Percentiles rank a stretch among this genome's conserved stretches.
These are phyloP conservation scores for Epicampocera succincta DNA, from an alignment of 2,888 invertebrate genomes.

Conservation along the genomic window DNA sequence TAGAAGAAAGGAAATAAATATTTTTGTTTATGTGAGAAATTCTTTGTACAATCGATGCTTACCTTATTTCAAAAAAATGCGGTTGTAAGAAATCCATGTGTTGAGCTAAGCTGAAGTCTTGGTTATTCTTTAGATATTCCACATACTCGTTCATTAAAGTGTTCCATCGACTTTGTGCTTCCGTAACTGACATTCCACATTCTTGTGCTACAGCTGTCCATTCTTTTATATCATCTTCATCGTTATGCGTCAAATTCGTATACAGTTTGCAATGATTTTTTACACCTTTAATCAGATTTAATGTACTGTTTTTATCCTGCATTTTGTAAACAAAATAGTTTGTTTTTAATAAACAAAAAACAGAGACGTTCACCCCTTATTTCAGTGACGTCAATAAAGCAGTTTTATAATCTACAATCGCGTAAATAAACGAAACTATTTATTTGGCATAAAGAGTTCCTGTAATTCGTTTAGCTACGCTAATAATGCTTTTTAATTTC, in stretches of 20 bases:
- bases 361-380: no score
- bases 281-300: slow-evolving; percentile 49
- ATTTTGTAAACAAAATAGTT: no score
- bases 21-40: not conserved
- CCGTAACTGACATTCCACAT: slow-evolving; percentile 29
- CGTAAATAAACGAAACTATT: no score
- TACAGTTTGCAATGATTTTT: slow-evolving; percentile 53
- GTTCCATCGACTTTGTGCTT: slow-evolving; percentile 67
- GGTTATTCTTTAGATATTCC: slow-evolving; percentile 61
- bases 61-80: slow-evolving; percentile 62
- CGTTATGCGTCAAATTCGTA: slow-evolving; percentile 28
- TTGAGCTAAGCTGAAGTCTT: slow-evolving; percentile 58
- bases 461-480: no score
- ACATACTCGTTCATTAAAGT: slow-evolving; percentile 63
- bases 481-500: no score
- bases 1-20: not conserved
- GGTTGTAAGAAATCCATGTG: slow-evolving; percentile 71
- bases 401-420: no score
- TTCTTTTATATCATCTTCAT: slow-evolving; percentile 29
- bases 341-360: no score
- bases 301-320: no score
- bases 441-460: no score
- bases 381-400: no score
- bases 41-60: slow-evolving; percentile 12
- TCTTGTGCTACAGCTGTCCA: slow-evolving; percentile 47